Conservation (phyloP, 2,888 invertebrate species). For the Spisula solida region DNA sequence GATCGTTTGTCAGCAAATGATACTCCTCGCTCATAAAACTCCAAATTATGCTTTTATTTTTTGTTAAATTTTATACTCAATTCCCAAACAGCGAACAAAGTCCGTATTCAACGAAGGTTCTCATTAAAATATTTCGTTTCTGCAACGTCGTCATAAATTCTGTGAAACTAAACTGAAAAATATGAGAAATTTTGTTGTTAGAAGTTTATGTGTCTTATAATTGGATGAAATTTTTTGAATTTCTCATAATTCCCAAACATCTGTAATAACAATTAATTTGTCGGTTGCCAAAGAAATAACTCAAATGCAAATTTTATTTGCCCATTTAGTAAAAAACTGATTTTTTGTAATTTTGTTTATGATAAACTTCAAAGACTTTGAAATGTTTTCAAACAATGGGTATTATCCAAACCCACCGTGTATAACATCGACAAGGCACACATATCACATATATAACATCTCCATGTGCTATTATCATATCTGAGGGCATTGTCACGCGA, state of each 20-base stretch:
- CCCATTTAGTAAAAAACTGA: no score
- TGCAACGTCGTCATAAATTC: background rate
- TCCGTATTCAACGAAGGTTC: background rate
- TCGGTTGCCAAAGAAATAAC: background rate
- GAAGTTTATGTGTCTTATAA: background rate
- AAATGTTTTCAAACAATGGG: no score
- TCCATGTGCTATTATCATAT: no score
- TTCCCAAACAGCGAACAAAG: background rate
- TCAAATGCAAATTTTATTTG: no score
- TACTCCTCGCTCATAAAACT: background rate
- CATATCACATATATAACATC: no score
- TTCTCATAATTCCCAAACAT: background rate
- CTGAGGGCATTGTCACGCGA: no score
- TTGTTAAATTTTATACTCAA: background rate
- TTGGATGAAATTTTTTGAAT: background rate
- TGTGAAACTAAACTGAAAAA: background rate
- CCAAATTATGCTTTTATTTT: background rate
- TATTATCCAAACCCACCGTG: no score
- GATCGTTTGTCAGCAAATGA: background rate
- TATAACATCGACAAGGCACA: no score
- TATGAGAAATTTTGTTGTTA: background rate
- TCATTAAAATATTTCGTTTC: background rate
- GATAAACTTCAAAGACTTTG: background rate
- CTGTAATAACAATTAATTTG: background rate
- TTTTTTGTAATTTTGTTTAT: background rate